A percentile compares a stretch with the other conserved stretches of the same genome.
Conservation (phyloP, 2,113 vertebrate genomes). For the Scartelaos histophorus region DNA sequence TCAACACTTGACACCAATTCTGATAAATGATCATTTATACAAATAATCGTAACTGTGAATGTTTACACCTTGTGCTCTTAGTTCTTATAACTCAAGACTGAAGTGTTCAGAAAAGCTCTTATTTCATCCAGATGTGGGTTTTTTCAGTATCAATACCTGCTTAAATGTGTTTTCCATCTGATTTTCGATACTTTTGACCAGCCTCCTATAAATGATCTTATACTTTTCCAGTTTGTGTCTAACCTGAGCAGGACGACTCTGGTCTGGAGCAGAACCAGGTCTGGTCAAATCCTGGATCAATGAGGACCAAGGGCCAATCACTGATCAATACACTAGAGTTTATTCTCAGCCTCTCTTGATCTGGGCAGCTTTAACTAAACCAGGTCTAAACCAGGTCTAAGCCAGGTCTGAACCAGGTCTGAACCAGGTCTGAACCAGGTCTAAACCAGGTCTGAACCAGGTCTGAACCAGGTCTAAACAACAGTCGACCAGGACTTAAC, state of each 20-base stretch:
- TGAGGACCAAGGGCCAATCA: not conserved
- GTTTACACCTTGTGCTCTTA: too few relatives aligned
- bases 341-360: not conserved
- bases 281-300: not conserved
- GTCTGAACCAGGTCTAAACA: not conserved
- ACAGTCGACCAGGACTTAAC: not conserved
- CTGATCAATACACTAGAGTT: slow-evolving; percentile 4
- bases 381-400: not conserved
- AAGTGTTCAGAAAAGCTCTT: too few relatives aligned
- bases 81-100: too few relatives aligned
- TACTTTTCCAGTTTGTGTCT: too few relatives aligned
- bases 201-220: too few relatives aligned
- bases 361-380: not conserved
- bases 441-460: not conserved
- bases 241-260: not conserved
- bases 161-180: too few relatives aligned
- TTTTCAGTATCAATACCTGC: too few relatives aligned
- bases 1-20: too few relatives aligned
- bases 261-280: not conserved
- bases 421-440: not conserved
- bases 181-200: too few relatives aligned
- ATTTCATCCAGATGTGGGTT: too few relatives aligned
- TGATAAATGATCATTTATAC: too few relatives aligned
- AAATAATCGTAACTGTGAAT: too few relatives aligned
- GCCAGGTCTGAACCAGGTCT: not conserved